phyloP scores from a whole-genome alignment of 1,140 invertebrate genomes.

The Odontomachus brunneus region DNA sequence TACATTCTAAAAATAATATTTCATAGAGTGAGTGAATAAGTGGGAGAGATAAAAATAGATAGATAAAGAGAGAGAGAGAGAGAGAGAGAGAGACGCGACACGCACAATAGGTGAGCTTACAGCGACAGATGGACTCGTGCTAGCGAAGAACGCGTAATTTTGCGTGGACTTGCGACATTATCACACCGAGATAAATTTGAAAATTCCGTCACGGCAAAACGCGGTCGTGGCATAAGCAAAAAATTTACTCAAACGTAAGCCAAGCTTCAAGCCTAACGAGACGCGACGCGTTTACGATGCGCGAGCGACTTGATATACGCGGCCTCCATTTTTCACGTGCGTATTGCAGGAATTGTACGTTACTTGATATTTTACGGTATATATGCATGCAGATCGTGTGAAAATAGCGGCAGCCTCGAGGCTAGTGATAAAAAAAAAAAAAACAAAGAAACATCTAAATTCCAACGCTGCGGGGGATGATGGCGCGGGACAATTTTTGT shows the following conservation, averaged over 20 bases:
- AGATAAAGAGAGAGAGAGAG: too few species aligned
- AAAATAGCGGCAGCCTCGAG: conserved; percentile 51
- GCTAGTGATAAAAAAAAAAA: conserved; percentile 36
- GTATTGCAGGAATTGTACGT: conserved; percentile 38
- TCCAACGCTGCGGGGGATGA: conserved; percentile 43
- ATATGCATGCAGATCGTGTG: conserved; percentile 42
- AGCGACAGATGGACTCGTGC: conserved; percentile 23
- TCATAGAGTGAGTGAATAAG: not conserved
- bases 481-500: conserved; percentile 48
- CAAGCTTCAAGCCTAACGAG: conserved; percentile 32
- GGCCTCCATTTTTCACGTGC: conserved; percentile 30
- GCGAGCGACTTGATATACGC: conserved; percentile 47
- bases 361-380: conserved; percentile 57
- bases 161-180: conserved; percentile 9
- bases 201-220: conserved; percentile 33
- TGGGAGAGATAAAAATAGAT: too few species aligned
- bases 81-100: not conserved
- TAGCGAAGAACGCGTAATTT: conserved; percentile 20
- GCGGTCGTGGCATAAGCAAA: not conserved
- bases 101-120: not conserved
- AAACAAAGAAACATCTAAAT: conserved; percentile 29
- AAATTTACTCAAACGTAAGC: conserved; percentile 50
- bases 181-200: conserved; percentile 27
- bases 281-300: conserved; percentile 58
- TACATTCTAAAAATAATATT: conserved; percentile 7